Evolutionary conservation across 92 coral and sea anemone species (phyloP), one percentile per base, ranked within the genome.

Genomic region (Porites rus): DNA sequence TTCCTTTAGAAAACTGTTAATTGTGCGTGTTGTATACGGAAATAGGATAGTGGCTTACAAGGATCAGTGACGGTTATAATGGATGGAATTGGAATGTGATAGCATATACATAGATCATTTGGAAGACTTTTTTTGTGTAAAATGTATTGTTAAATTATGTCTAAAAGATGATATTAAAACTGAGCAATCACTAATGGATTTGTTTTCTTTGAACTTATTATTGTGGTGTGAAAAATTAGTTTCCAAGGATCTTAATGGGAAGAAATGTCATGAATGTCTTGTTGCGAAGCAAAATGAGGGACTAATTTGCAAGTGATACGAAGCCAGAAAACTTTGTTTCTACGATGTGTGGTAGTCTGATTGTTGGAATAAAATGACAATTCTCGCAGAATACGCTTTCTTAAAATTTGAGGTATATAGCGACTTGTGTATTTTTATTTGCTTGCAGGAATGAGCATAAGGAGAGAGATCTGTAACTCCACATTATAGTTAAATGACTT

Each of bases 81-180:
- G 31, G 38, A 83, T 61, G 74, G 80, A 61, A 73, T 73, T 50
- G 53, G 31, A 53, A 62, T 19, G 80, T 63, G 79, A 61, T 73
- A 43, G 46, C 24, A 2, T 46, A 72, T 83, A 61, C 16, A 21
- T 83, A 83, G 79, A 83, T 56, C 61, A 60, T 21, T 82, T 18
- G 56, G 14, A 72, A 82, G 78, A 82, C 78, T 72, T 72, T 79
- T 38, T 68, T 65, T 51, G 51, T 83, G 87, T 83, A 83, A 72
- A 73, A 74, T 83, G 79, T 83, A 83, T 83, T 74, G 87, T 83
- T 83, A 83, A 83, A 74, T 83, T 83, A 83, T 83, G 51, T 18
- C 28, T n/a, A 60, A 81, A 53, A 83, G 87, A 62, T 43, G 78
- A 74, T 24, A 83, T 73, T 83, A 83, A 83, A 83, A 83, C 71